phyloP scores from a whole-genome alignment of 2,113 vertebrate genomes.

The Phylloscopus trochilus region DNA sequence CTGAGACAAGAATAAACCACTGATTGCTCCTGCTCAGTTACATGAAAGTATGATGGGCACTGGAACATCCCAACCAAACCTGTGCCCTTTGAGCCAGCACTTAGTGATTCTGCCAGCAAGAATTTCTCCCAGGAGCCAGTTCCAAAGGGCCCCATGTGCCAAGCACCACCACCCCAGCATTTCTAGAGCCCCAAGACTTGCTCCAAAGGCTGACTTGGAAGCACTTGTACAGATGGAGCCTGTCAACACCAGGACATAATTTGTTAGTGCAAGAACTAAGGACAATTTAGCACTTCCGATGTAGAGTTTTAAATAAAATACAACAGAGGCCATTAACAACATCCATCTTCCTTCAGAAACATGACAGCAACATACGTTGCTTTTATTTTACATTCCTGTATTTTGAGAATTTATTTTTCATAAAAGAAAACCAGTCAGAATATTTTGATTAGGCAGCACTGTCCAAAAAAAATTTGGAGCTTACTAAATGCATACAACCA shows the following conservation, averaged over 20 bases:
- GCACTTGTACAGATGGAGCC: background rate
- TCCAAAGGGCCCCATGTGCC: background rate
- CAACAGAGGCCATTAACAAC: background rate
- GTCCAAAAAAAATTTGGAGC: background rate
- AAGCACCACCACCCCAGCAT: background rate
- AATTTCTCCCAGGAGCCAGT: background rate
- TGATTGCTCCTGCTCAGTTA: background rate
- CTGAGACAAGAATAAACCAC: background rate
- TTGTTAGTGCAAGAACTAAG: background rate
- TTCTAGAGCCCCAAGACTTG: background rate
- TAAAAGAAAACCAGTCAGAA: background rate
- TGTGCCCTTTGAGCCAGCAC: background rate
- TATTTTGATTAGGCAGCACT: background rate
- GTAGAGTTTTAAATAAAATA: background rate
- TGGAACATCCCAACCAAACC: background rate
- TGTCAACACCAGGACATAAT: background rate
- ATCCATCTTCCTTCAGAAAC: background rate
- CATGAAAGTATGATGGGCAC: background rate
- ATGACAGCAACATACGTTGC: accelerated
- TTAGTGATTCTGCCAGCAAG: background rate
- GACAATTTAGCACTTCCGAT: background rate
- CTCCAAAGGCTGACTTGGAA: background rate
- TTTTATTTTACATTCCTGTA: background rate
- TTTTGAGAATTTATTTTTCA: background rate
- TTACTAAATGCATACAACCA: background rate